A percentile compares a stretch with the other conserved stretches of the same genome.
Conservation (phyloP, 2,888 invertebrate genomes). For the Selenia dentaria region DNA sequence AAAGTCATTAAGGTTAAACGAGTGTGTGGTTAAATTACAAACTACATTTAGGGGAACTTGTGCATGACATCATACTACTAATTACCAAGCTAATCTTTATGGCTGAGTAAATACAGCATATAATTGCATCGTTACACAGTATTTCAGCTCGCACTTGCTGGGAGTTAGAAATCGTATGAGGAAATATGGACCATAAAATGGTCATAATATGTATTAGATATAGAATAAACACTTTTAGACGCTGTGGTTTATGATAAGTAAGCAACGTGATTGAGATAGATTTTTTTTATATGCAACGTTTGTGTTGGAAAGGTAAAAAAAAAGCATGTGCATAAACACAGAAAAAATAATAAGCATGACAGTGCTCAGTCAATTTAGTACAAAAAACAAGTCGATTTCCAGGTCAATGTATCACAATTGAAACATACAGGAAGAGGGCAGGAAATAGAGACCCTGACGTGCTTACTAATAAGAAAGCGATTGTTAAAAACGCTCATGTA, state of each 20-base stretch:
- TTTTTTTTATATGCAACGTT: neutral
- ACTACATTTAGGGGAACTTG: constrained; percentile 46
- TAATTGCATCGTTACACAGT: too few species aligned
- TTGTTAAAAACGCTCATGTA: constrained; percentile 49
- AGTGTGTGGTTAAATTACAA: constrained; percentile 32
- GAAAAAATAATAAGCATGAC: constrained; percentile 16
- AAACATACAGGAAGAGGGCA: constrained; percentile 64
- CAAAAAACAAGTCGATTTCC: constrained; percentile 39
- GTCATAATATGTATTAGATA: too few species aligned
- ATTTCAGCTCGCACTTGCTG: too few species aligned
- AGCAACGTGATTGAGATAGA: constrained; percentile 1
- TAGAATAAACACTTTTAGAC: too few species aligned
- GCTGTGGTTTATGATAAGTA: constrained; percentile 5
- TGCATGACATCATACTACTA: constrained; percentile 48
- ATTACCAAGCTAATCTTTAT: constrained; percentile 36
- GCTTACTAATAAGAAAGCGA: constrained; percentile 52
- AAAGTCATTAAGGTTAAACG: constrained; percentile 26
- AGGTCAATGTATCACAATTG: constrained; percentile 53
- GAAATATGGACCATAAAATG: too few species aligned
- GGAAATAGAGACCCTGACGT: constrained; percentile 53
- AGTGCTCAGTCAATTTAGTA: neutral
- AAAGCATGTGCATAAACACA: neutral
- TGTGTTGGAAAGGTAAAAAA: neutral
- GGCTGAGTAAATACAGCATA: constrained; percentile 23
- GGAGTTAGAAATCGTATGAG: constrained; percentile 8